phyloP scores from a whole-genome alignment of 2,888 invertebrate genomes.

The Erpobdella octoculata region DNA sequence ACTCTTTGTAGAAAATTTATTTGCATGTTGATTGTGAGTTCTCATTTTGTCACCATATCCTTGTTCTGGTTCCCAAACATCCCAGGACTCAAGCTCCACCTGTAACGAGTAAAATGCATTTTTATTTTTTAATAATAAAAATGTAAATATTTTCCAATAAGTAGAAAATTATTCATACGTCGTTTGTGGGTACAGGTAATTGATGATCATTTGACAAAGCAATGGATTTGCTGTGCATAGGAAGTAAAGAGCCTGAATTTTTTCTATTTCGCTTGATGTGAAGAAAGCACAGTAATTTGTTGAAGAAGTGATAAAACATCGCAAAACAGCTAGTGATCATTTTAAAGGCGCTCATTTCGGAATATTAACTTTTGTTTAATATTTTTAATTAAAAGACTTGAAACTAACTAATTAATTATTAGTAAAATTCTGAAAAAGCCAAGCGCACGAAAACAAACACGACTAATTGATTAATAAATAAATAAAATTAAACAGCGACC shows the following conservation, averaged over 20 bases:
- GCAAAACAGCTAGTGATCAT: conserved; percentile 4
- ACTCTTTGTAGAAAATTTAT: background rate
- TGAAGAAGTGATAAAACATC: conserved; percentile 19
- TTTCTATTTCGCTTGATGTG: conserved; percentile 31
- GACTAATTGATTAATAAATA: no score
- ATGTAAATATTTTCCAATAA: background rate
- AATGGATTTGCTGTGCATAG: conserved; percentile 21
- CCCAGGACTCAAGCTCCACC: conserved; percentile 30
- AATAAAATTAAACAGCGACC: no score
- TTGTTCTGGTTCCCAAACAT: conserved; percentile 26
- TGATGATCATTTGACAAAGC: conserved; percentile 18
- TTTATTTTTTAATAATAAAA: no score
- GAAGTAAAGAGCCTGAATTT: conserved; percentile 33
- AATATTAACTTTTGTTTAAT: no score
- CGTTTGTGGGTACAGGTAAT: conserved; percentile 30
- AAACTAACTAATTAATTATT: no score
- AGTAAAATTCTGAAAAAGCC: no score
- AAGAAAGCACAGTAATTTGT: conserved; percentile 31
- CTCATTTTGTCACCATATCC: background rate
- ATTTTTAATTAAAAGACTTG: no score
- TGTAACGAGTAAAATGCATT: no score
- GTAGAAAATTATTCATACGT: conserved; percentile 15
- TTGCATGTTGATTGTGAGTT: background rate
- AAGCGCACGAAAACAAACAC: no score
- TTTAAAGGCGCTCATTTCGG: background rate